phyloP scores from a whole-genome alignment of 2,113 vertebrate genomes.

The Lanius ludovicianus region DNA sequence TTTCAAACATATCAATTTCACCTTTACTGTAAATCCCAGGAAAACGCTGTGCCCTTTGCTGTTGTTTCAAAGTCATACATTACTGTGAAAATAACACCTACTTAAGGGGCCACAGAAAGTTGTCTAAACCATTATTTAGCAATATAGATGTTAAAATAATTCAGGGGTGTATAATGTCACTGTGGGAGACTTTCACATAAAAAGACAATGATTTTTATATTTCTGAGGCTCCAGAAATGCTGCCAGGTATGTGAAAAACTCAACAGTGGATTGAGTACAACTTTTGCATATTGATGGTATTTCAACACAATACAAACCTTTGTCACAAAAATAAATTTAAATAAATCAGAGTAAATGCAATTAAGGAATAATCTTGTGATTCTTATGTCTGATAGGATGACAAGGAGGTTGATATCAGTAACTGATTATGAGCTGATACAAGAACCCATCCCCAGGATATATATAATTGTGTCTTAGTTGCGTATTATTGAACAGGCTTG shows the following conservation, averaged over 20 bases:
- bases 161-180: background rate
- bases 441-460: background rate
- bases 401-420: background rate
- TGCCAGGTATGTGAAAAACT: background rate
- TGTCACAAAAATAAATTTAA: background rate
- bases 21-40: background rate
- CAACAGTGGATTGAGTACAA: background rate
- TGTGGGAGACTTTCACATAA: background rate
- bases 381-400: background rate
- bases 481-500: background rate
- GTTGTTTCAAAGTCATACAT: background rate
- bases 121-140: background rate
- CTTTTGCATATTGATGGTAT: background rate
- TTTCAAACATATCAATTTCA: slow-evolving; percentile 8
- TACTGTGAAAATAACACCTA: background rate
- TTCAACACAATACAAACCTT: background rate
- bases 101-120: background rate
- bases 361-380: background rate
- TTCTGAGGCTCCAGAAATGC: background rate
- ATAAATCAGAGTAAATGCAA: background rate
- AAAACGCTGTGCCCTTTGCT: background rate
- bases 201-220: background rate
- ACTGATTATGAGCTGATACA: background rate
- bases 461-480: background rate
- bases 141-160: background rate